Conservation (phyloP, 2,888 invertebrate genomes). For the Allygus modestus region DNA sequence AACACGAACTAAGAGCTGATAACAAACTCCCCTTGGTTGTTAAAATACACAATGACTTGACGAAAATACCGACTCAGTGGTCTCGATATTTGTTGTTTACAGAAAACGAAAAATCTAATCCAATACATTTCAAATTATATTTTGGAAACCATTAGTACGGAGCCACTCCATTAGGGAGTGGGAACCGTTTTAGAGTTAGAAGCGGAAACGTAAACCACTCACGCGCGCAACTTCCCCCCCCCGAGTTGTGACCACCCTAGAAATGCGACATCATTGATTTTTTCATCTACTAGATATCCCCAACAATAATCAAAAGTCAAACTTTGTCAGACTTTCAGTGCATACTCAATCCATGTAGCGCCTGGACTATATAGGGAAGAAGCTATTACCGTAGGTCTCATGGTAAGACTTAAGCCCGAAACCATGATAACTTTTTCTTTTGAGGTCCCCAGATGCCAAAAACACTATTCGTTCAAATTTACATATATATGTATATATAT, state of each 20-base stretch:
- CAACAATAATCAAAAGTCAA: no score
- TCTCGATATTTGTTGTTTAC: conserved; percentile 4
- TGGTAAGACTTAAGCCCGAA: no score
- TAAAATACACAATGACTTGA: conserved; percentile 17
- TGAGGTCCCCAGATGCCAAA: no score
- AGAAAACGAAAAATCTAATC: not conserved
- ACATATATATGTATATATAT: no score
- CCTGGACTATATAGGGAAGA: no score
- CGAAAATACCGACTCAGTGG: conserved; percentile 17
- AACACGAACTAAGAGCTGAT: not conserved
- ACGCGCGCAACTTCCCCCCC: not conserved
- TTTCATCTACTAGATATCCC: conserved; percentile 66
- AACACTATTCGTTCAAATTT: no score
- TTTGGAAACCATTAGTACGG: no score
- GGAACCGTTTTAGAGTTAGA: not conserved
- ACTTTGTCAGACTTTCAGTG: no score
- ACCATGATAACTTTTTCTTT: no score
- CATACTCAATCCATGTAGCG: no score
- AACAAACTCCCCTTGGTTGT: conserved; percentile 17
- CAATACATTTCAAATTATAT: not conserved
- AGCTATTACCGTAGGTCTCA: no score
- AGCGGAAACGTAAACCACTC: not conserved
- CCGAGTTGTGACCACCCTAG: not conserved
- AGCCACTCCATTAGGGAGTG: no score
- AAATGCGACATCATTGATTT: conserved; percentile 2